Evolutionary conservation across 1,140 invertebrate genomes (phyloP).

Genomic region (Limonius californicus): DNA sequence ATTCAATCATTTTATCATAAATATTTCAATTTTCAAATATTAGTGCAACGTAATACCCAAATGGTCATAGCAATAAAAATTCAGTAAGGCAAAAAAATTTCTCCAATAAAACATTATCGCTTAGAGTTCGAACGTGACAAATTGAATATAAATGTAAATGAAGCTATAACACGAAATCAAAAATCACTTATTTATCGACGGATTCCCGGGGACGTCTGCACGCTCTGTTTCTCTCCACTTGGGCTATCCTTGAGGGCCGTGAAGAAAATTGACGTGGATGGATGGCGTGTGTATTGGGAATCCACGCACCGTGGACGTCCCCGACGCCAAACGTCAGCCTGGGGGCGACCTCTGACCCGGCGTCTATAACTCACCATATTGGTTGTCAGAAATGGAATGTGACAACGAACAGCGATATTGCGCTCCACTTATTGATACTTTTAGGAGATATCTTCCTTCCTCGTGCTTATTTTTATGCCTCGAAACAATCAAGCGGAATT

Average conservation of each 20-base stretch:
- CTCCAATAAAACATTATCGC: conserved; percentile 8
- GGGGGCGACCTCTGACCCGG: conserved; percentile 2
- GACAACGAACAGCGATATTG: not conserved
- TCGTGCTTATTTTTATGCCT: no score
- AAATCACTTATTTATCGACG: conserved; percentile 1
- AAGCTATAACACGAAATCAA: conserved; percentile 14
- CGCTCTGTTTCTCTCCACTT: not conserved
- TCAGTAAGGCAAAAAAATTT: not conserved
- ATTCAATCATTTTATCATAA: no score
- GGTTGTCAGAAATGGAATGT: conserved; percentile 5
- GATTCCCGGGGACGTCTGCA: not conserved
- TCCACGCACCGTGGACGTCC: conserved; percentile 5
- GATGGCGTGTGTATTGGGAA: not conserved
- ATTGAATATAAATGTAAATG: conserved; percentile 16
- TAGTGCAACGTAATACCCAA: no score
- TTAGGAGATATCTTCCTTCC: not conserved
- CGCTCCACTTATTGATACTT: not conserved
- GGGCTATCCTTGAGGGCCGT: not conserved
- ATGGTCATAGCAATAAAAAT: not conserved
- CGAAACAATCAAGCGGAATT: no score
- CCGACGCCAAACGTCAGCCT: not conserved
- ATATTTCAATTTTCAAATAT: no score
- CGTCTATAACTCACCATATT: conserved; percentile 7
- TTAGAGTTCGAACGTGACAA: not conserved
- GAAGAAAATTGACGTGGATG: not conserved